phyloP scores from a whole-genome alignment of 2,888 invertebrate species.

The Yponomeuta plumbellus region DNA sequence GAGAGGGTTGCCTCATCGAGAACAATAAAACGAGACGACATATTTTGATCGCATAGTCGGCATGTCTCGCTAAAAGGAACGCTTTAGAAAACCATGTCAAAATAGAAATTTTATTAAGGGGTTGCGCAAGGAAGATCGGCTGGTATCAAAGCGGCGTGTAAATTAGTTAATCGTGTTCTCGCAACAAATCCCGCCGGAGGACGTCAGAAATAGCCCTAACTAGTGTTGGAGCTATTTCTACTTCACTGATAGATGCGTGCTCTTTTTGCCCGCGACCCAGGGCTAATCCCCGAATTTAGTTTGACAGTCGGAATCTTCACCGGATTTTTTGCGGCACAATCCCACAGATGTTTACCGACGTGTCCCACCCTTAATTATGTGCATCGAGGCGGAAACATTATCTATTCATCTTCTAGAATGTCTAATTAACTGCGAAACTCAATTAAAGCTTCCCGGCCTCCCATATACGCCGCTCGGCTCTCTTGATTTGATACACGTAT shows the following conservation, averaged over 20 bases:
- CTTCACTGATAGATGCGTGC: conserved; percentile 52
- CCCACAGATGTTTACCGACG: conserved; percentile 62
- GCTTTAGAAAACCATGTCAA: neutral
- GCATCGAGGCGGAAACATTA: conserved; percentile 56
- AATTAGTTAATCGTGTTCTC: conserved; percentile 14
- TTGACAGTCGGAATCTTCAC: conserved; percentile 68
- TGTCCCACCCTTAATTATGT: conserved; percentile 59
- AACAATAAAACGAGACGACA: conserved; percentile 1
- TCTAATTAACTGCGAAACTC: conserved; percentile 20
- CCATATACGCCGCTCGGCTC: conserved; percentile 1
- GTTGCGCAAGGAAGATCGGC: neutral
- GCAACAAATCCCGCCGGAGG: neutral
- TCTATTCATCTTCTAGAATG: conserved; percentile 26
- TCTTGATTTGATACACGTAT: neutral
- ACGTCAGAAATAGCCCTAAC: conserved; percentile 1
- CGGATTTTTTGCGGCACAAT: conserved; percentile 57
- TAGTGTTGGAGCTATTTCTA: neutral
- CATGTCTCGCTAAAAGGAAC: neutral
- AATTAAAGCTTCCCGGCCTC: conserved; percentile 7
- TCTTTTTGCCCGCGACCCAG: conserved; percentile 59
- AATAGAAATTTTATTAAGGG: neutral
- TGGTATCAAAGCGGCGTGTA: conserved; percentile 7
- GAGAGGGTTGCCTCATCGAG: conserved; percentile 13
- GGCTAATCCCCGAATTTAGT: conserved; percentile 67
- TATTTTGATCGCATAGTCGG: neutral